phyloP scores from a whole-genome alignment of 2,888 invertebrate species.

The Petrophora chlorosata region DNA sequence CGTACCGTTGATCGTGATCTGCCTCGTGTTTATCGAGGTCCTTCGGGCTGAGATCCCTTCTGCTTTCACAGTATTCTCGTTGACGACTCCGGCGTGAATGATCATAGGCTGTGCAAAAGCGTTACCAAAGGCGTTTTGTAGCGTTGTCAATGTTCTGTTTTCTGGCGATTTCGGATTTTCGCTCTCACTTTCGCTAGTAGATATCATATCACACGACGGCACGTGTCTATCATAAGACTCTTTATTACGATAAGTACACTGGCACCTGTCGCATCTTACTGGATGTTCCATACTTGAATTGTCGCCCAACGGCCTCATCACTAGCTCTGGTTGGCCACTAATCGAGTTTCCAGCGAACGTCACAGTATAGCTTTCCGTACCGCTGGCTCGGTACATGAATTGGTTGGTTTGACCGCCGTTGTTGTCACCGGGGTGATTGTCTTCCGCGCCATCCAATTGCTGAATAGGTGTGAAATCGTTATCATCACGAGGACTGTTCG shows the following conservation, averaged over 20 bases:
- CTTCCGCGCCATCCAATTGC: conserved; percentile 88
- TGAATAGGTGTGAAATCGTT: conserved; percentile 80
- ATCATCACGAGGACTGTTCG: conserved; percentile 69
- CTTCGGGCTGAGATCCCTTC: conserved; percentile 76
- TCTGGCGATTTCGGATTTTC: conserved; percentile 85
- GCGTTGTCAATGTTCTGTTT: conserved; percentile 76
- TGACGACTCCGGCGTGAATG: conserved; percentile 77
- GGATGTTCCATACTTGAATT: conserved; percentile 85
- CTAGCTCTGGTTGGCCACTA: conserved; percentile 75
- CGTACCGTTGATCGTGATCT: conserved; percentile 81
- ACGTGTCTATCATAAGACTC: conserved; percentile 92
- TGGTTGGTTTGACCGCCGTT: conserved; percentile 69
- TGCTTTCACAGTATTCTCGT: conserved; percentile 76
- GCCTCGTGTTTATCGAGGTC: conserved; percentile 79
- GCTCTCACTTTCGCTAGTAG: conserved; percentile 92
- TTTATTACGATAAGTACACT: conserved; percentile 92
- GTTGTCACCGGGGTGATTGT: conserved; percentile 76
- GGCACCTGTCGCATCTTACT: conserved; percentile 94
- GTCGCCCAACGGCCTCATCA: conserved; percentile 75
- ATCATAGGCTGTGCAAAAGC: conserved; percentile 80
- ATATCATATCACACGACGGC: conserved; percentile 89
- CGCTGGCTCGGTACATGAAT: conserved; percentile 75
- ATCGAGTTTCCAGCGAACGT: conserved; percentile 80
- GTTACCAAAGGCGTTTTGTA: conserved; percentile 79
- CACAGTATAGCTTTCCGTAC: conserved; percentile 77